Percentiles rank a stretch among this genome's conserved stretches.
Conservation (phyloP, 2,113 vertebrate species). For the Pseudorectes ferrugineus region DNA sequence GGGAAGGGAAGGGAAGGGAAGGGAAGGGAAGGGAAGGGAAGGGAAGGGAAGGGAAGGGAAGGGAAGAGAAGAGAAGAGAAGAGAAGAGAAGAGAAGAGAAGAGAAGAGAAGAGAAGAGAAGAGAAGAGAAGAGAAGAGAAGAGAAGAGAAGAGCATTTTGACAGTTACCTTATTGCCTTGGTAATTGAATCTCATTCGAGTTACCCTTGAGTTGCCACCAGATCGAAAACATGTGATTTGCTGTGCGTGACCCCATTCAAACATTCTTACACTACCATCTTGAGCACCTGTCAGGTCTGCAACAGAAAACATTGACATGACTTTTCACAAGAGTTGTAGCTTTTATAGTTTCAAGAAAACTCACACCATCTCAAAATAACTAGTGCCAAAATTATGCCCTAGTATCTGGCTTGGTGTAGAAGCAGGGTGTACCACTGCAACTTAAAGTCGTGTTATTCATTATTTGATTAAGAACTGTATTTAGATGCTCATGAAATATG, state of each 20-base stretch:
- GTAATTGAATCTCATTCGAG: conserved; percentile 93
- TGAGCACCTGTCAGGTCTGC: conserved; percentile 95
- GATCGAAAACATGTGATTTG: conserved; percentile 96
- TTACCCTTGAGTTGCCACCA: conserved; percentile 91
- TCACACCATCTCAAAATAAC: not conserved
- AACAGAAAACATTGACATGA: not conserved
- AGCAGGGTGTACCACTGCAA: not conserved
- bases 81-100: no score
- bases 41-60: no score
- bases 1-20: no score
- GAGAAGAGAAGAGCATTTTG: not conserved
- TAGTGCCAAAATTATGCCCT: not conserved
- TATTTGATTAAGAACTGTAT: not conserved
- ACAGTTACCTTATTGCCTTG: conserved; percentile 93
- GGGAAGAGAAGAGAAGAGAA: no score
- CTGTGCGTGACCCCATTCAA: conserved; percentile 98
- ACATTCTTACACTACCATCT: conserved; percentile 97
- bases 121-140: not conserved
- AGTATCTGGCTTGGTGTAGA: not conserved
- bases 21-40: no score
- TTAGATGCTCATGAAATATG: not conserved
- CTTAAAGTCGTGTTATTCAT: accelerated
- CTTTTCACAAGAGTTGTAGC: not conserved
- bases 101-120: no score
- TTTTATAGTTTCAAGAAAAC: not conserved